phyloP scores from a whole-genome alignment of 2,797 vertebrate genomes.

The Chiloscyllium punctatum region DNA sequence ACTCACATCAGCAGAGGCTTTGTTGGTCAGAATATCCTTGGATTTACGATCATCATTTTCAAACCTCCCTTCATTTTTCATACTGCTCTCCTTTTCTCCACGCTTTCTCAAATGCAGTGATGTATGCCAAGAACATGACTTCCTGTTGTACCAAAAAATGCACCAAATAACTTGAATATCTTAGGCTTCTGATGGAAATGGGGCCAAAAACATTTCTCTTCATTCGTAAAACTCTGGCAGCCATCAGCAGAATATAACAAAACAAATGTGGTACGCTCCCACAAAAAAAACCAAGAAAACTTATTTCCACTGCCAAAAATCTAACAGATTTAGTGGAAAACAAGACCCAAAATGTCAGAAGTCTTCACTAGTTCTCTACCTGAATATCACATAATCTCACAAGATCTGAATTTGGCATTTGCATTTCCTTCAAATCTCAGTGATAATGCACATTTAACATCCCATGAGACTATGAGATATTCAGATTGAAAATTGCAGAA shows the following conservation, averaged over 20 bases:
- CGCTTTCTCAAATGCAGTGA: slow-evolving; percentile 91
- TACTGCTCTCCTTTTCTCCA: slow-evolving; percentile 76
- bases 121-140: slow-evolving; percentile 98
- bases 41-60: slow-evolving; percentile 76
- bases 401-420: neutral
- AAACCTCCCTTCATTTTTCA: slow-evolving; percentile 68
- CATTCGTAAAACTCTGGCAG: slow-evolving; percentile 25
- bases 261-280: slow-evolving; percentile 43
- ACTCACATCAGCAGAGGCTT: slow-evolving; percentile 87
- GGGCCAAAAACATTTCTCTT: slow-evolving; percentile 29
- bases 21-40: slow-evolving; percentile 82
- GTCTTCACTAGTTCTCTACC: neutral
- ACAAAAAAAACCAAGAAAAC: slow-evolving; percentile 60
- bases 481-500: slow-evolving; percentile 29
- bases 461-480: slow-evolving; percentile 16
- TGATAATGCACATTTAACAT: neutral
- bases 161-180: slow-evolving; percentile 69
- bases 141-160: slow-evolving; percentile 92
- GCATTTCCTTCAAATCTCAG: neutral
- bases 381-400: slow-evolving; percentile 27
- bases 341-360: neutral
- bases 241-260: slow-evolving; percentile 43
- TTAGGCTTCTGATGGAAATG: slow-evolving; percentile 37
- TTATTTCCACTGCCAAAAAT: slow-evolving; percentile 40
- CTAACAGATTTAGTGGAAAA: neutral